phyloP scores from a whole-genome alignment of 2,113 vertebrate species.

The Dunckerocampus dactyliophorus region DNA sequence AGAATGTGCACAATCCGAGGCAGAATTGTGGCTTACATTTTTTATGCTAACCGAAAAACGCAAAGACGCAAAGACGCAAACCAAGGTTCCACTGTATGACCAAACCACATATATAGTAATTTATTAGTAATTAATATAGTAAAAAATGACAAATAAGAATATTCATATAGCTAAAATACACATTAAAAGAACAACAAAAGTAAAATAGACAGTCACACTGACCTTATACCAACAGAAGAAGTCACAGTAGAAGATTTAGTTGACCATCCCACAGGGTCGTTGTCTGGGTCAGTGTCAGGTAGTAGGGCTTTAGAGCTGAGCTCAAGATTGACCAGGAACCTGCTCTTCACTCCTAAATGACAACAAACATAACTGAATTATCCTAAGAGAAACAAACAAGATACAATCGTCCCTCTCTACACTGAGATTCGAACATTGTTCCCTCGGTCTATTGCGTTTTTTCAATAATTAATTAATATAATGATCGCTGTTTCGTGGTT shows the following conservation, averaged over 20 bases:
- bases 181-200: too few species aligned
- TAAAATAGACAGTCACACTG: neutral
- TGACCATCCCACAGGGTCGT: conserved; percentile 39
- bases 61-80: too few species aligned
- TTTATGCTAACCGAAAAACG: too few species aligned
- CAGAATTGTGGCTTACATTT: too few species aligned
- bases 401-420: neutral
- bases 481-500: too few species aligned
- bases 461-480: neutral
- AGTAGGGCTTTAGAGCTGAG: conserved; percentile 30
- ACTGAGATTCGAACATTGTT: neutral
- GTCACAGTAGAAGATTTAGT: conserved; percentile 29
- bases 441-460: too few species aligned
- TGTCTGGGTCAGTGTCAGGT: conserved; percentile 38
- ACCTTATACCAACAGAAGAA: conserved; percentile 40
- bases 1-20: too few species aligned
- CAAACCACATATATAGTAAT: too few species aligned
- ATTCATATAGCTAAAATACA: too few species aligned
- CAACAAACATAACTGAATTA: conserved; percentile 5
- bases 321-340: conserved; percentile 64
- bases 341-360: conserved; percentile 49
- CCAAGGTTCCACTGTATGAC: too few species aligned
- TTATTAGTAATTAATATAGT: too few species aligned
- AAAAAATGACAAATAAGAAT: too few species aligned
- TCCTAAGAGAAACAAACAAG: neutral